A percentile compares a stretch with the other conserved stretches of the same genome.
Conservation (phyloP, 2,797 vertebrate species). For the Sebastolobus alascanus region DNA sequence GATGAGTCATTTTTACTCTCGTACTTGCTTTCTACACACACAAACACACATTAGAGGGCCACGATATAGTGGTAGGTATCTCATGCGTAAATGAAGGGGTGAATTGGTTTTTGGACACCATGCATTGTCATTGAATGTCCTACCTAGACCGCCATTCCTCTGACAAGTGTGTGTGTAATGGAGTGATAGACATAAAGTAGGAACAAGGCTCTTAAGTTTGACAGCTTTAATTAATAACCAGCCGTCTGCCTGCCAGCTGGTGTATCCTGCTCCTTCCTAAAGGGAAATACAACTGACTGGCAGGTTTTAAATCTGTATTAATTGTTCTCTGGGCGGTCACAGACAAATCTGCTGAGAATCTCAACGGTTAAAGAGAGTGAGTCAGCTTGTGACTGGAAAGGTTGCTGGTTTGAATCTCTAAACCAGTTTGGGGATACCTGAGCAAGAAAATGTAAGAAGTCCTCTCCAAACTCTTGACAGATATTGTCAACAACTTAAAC, state of each 20-base stretch:
- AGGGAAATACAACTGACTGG: conserved; percentile 49
- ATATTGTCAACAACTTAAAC: conserved; percentile 5
- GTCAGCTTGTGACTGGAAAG: conserved; percentile 17
- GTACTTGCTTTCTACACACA: not conserved
- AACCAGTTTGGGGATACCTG: conserved; percentile 6
- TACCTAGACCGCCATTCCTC: conserved; percentile 13
- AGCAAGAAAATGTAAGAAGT: conserved; percentile 12
- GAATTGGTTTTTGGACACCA: not conserved
- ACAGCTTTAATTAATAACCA: conserved; percentile 65
- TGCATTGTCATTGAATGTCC: conserved; percentile 52
- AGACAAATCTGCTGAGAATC: conserved; percentile 9
- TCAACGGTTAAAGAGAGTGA: conserved; percentile 9
- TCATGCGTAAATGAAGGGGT: conserved; percentile 6
- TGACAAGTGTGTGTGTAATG: conserved; percentile 42
- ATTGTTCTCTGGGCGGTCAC: conserved; percentile 30
- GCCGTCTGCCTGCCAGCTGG: conserved; percentile 55
- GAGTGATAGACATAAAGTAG: conserved; percentile 48
- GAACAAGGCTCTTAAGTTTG: conserved; percentile 50
- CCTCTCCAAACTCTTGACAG: conserved; percentile 10
- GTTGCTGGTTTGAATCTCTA: not conserved
- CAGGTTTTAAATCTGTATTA: conserved; percentile 53
- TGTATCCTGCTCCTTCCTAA: conserved; percentile 49
- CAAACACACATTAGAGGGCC: not conserved
- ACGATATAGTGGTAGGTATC: not conserved
- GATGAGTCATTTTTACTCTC: not conserved